A percentile compares a stretch with the other conserved stretches of the same genome.
These are phyloP conservation scores for Rhimphoctona megacephalus DNA, from an alignment of 2,888 invertebrate species.

Conservation along the genomic window DNA sequence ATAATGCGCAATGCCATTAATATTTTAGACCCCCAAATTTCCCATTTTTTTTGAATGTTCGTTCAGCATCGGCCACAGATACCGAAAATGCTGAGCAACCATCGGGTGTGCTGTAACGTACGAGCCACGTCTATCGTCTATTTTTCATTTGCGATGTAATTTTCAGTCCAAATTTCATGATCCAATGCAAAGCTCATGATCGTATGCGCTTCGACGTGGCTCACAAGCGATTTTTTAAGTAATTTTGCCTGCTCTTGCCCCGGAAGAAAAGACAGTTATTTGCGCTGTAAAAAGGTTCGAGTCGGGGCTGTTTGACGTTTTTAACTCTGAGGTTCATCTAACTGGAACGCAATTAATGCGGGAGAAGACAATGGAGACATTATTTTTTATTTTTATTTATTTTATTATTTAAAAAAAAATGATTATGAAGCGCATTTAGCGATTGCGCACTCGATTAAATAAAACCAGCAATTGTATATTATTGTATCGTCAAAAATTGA, in stretches of 20 bases:
- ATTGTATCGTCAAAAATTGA: too few species aligned
- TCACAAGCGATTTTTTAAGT: neutral
- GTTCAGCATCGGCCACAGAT: conserved; percentile 53
- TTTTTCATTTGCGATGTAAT: conserved; percentile 24
- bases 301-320: conserved; percentile 22
- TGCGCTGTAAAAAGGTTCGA: too few species aligned
- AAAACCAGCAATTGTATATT: too few species aligned
- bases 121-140: conserved; percentile 20
- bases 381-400: too few species aligned
- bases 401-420: too few species aligned
- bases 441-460: too few species aligned
- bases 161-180: neutral
- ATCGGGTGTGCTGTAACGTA: conserved; percentile 33
- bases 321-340: neutral
- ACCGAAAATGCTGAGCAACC: conserved; percentile 43
- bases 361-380: too few species aligned
- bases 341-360: neutral
- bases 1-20: conserved; percentile 16
- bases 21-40: conserved; percentile 32
- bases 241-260: too few species aligned
- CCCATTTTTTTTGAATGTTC: conserved; percentile 35
- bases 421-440: too few species aligned
- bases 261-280: too few species aligned
- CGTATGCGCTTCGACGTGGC: neutral
- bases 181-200: conserved; percentile 13